Evolutionary conservation across 2,797 vertebrate genomes (phyloP), one percentile per base, ranked within the genome.

Genomic region (Microctenopoma steveboyesi): DNA sequence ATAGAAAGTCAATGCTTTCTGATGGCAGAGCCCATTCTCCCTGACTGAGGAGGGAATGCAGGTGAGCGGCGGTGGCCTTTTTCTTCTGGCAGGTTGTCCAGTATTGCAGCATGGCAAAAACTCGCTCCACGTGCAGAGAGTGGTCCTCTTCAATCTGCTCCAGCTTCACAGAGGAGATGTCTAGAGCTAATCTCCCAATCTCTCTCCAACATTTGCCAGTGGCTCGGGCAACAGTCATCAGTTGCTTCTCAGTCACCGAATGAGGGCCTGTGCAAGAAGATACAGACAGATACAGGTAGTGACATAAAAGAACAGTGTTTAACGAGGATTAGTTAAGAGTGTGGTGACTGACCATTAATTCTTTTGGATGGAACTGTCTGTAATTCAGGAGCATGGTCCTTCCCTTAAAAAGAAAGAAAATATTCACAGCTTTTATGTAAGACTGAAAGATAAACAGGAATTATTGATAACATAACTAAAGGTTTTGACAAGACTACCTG

Each of bases 111-210:
- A 94, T 94, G 57, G 81, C 73, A 16, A 94, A 94, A 27, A 93
- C 92, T 7, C 85, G 85, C 48, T 94, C 90, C 40, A 61, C 69
- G 0, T 88, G 91, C 1, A 3, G 7, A 0, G 62, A 66, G 42
- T 93, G 64, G 49, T 95, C 91, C 57, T 85, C 92, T 64, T 89
- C 88, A 8, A 94, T 88, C 74, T 94, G 92, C 57, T 95, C 92
- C 84, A 95, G 83, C 37, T 59, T 89, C 5, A 88, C 81, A 27
- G 69, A 75, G 7, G 72, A 4, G 71, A 95, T 67, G 4, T 72
- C 79, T 56, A 95, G 85, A 28, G 83, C 90, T 75, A 79, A 15
- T 50, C 82, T 83, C 60, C 91, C 93, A 2, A 95, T 89, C 70
- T 92, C 82, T 78, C 37, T 92, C 94, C 94, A 95, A 16, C 76